phyloP scores from a whole-genome alignment of 2,113 vertebrate genomes.

The Laterallus jamaicensis region DNA sequence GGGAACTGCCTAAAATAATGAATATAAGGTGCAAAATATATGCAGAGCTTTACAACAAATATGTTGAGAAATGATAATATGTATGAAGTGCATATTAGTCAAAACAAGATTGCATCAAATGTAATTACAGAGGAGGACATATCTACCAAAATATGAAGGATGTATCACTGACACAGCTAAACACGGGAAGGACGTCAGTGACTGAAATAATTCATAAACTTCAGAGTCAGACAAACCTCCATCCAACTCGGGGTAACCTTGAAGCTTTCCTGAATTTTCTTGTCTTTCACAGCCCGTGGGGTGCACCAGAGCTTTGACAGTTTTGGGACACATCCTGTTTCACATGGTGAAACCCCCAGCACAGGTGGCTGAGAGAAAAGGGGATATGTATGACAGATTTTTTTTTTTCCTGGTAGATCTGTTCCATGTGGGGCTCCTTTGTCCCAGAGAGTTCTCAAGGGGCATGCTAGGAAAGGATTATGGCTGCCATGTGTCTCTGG shows the following conservation, averaged over 20 bases:
- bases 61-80: not conserved
- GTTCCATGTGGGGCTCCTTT: not conserved
- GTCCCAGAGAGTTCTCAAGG: not conserved
- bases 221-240: not conserved
- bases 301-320: not conserved
- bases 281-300: not conserved
- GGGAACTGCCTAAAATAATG: not conserved
- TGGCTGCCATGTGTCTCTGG: not conserved
- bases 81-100: not conserved
- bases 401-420: not conserved
- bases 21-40: not conserved
- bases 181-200: not conserved
- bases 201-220: not conserved
- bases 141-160: not conserved
- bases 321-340: not conserved
- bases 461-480: not conserved
- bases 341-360: not conserved
- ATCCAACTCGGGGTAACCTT: not conserved
- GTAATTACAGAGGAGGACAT: not conserved
- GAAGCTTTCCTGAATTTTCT: not conserved
- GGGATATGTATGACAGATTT: not conserved
- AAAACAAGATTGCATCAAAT: not conserved
- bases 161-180: not conserved
- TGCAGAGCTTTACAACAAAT: not conserved
- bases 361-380: not conserved